phyloP scores from a whole-genome alignment of 2,113 vertebrate species.

The Dascyllus trimaculatus region DNA sequence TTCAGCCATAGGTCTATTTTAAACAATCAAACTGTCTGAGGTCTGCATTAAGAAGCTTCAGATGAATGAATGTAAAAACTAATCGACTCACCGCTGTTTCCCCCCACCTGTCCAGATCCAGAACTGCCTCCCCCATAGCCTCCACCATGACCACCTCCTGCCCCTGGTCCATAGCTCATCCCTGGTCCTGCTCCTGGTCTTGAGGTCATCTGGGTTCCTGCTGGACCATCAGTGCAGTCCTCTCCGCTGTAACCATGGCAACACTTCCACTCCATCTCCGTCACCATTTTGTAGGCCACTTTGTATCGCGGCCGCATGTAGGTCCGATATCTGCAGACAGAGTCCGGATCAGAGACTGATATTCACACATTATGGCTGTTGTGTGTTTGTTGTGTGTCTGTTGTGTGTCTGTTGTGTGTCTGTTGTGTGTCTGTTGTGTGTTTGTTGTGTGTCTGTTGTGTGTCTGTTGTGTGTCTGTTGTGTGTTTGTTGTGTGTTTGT shows the following conservation, averaged over 20 bases:
- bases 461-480: too few species aligned
- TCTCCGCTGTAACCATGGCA: slow-evolving; percentile 93
- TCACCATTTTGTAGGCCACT: slow-evolving; percentile 91
- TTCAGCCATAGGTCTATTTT: too few species aligned
- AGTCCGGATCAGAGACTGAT: not conserved
- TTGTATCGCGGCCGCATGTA: slow-evolving; percentile 94
- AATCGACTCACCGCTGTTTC: slow-evolving; percentile 74
- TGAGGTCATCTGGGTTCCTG: slow-evolving; percentile 71
- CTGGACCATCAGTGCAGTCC: slow-evolving; percentile 86
- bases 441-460: too few species aligned
- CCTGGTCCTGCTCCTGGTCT: slow-evolving; percentile 83
- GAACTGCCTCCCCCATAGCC: slow-evolving; percentile 26
- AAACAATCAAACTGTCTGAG: not conserved
- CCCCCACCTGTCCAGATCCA: slow-evolving; percentile 73
- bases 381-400: too few species aligned
- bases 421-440: not conserved
- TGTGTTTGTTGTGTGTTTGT: too few species aligned
- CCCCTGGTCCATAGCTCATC: slow-evolving; percentile 80
- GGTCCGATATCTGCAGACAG: slow-evolving; percentile 89
- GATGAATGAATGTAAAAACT: too few species aligned
- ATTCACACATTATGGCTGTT: not conserved
- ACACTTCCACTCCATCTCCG: slow-evolving; percentile 96
- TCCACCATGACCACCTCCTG: slow-evolving; percentile 42
- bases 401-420: slow-evolving; percentile 1
- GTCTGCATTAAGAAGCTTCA: too few species aligned